phyloP scores from a whole-genome alignment of 1,140 invertebrate genomes.

The Zelostemma sp. region DNA sequence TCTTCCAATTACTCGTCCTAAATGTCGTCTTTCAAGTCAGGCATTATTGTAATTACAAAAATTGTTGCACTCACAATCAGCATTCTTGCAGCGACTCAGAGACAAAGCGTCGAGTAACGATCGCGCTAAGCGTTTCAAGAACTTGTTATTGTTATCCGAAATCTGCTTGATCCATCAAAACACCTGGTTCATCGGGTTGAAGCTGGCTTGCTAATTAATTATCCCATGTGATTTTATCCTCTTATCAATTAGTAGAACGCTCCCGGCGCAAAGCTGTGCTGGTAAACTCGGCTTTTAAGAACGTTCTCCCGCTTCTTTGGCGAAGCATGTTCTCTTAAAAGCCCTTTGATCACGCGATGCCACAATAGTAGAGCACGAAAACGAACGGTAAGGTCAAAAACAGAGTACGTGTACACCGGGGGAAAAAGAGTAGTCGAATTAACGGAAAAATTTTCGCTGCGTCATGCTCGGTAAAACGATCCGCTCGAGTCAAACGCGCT shows the following conservation, averaged over 20 bases:
- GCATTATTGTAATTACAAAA: too few relatives aligned
- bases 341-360: slow-evolving; percentile 48
- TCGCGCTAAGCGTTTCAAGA: too few relatives aligned
- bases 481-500: neutral
- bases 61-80: too few relatives aligned
- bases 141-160: neutral
- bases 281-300: slow-evolving; percentile 45
- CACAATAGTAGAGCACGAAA: slow-evolving; percentile 38
- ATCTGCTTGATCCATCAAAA: slow-evolving; percentile 26
- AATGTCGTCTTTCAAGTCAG: too few relatives aligned
- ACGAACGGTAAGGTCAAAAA: slow-evolving; percentile 40
- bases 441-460: slow-evolving; percentile 39
- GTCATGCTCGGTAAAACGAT: slow-evolving; percentile 1
- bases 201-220: slow-evolving; percentile 37
- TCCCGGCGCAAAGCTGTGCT: slow-evolving; percentile 19
- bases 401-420: slow-evolving; percentile 34
- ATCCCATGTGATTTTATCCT: slow-evolving; percentile 42
- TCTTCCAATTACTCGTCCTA: too few relatives aligned
- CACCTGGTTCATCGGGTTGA: slow-evolving; percentile 22
- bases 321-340: slow-evolving; percentile 36
- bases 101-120: too few relatives aligned
- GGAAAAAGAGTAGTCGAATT: slow-evolving; percentile 22
- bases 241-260: slow-evolving; percentile 44
- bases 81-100: too few relatives aligned
- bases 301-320: slow-evolving; percentile 38